Percentiles rank a stretch among this genome's conserved stretches.
Conservation (phyloP, 2,797 vertebrate genomes). For the Phataginus tricuspis region DNA sequence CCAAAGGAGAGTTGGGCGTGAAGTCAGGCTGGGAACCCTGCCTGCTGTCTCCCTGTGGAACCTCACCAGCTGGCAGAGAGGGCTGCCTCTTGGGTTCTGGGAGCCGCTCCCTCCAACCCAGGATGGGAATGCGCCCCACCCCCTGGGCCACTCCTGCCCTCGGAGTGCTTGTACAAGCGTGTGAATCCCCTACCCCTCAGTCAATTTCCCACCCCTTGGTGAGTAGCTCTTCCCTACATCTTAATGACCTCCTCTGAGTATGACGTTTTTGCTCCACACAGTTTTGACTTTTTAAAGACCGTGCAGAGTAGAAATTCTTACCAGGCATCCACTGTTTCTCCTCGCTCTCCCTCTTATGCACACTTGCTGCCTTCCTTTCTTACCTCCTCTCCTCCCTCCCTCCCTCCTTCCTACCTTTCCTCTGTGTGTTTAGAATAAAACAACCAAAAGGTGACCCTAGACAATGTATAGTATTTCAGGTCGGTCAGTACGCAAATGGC, state of each 20-base stretch:
- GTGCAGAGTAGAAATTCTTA: not conserved
- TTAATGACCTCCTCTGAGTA: too few species aligned
- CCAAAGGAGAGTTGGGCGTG: not conserved
- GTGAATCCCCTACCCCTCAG: too few species aligned
- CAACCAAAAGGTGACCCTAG: not conserved
- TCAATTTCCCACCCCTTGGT: not conserved
- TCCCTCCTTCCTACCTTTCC: too few species aligned
- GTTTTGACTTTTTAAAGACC: not conserved
- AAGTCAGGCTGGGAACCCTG: not conserved
- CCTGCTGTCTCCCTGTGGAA: not conserved
- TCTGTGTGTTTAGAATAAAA: not conserved
- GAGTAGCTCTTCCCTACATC: not conserved
- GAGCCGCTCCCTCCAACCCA: not conserved
- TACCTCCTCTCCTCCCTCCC: too few species aligned
- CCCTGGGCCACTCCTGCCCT: too few species aligned
- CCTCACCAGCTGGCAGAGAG: not conserved
- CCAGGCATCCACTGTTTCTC: too few species aligned
- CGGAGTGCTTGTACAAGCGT: too few species aligned
- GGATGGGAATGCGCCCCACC: not conserved
- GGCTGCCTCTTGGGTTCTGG: not conserved
- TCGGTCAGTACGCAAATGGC: not conserved
- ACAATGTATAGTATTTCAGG: accelerated
- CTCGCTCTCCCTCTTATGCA: too few species aligned
- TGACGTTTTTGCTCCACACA: too few species aligned
- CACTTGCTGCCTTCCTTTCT: accelerated